phyloP scores from a whole-genome alignment of 2,888 invertebrate genomes.

The Chrysomela aeneicollis region DNA sequence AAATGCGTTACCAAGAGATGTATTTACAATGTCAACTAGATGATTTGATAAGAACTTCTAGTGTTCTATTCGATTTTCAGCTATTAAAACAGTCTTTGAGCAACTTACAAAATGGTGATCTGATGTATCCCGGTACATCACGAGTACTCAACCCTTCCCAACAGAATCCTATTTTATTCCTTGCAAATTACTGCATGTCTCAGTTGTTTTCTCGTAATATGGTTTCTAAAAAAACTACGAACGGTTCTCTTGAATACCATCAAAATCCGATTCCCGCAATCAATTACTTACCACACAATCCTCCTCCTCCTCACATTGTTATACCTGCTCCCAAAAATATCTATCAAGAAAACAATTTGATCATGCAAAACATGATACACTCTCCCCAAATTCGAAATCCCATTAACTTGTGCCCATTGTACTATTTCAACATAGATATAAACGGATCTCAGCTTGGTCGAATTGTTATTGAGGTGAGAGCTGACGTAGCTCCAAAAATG shows the following conservation, averaged over 20 bases:
- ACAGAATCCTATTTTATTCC: constrained; percentile 74
- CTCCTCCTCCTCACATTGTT: constrained; percentile 46
- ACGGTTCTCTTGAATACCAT: constrained; percentile 62
- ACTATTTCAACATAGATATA: constrained; percentile 79
- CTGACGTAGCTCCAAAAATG: constrained; percentile 83
- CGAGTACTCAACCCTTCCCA: constrained; percentile 55
- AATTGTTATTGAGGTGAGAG: constrained; percentile 78
- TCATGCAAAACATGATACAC: constrained; percentile 61
- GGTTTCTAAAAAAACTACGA: constrained; percentile 64
- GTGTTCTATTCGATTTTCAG: constrained; percentile 71
- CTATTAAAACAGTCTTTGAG: constrained; percentile 72
- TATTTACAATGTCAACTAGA: constrained; percentile 76
- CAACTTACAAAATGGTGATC: constrained; percentile 68
- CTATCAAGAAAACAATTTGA: constrained; percentile 57
- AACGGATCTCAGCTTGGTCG: constrained; percentile 75
- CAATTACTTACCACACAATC: constrained; percentile 54
- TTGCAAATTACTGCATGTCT: constrained; percentile 81
- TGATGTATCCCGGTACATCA: constrained; percentile 51
- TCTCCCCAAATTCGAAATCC: constrained; percentile 66
- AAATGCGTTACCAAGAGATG: constrained; percentile 75
- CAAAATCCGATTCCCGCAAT: constrained; percentile 58
- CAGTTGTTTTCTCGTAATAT: constrained; percentile 74
- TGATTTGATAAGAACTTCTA: constrained; percentile 73
- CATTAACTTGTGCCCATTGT: constrained; percentile 73
- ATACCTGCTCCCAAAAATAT: constrained; percentile 58